Evolutionary conservation across 2,888 invertebrate genomes (phyloP).

Genomic region (Acanthoscelides obtectus): DNA sequence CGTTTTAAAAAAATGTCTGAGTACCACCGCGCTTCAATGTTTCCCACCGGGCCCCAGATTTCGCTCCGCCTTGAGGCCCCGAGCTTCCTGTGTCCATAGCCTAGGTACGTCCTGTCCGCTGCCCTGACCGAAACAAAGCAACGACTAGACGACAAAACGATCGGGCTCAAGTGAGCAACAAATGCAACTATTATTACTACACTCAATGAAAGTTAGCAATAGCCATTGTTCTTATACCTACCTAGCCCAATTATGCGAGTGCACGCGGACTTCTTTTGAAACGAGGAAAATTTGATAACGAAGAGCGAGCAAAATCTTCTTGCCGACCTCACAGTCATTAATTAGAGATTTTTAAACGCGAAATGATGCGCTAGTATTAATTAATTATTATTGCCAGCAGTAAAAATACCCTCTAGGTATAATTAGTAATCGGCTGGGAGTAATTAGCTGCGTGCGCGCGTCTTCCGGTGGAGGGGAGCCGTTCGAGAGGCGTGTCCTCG

Average conservation of each 20-base stretch:
- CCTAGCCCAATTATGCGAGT: conserved; percentile 13
- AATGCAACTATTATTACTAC: too few relatives aligned
- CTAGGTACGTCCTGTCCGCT: too few relatives aligned
- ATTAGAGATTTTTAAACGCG: conserved; percentile 46
- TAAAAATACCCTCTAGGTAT: conserved; percentile 49
- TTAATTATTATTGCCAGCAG: conserved; percentile 48
- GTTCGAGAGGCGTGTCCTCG: conserved; percentile 22
- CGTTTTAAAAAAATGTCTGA: too few relatives aligned
- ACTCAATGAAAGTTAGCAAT: background rate
- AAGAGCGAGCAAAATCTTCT: background rate
- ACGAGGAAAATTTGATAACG: background rate
- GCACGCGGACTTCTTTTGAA: background rate
- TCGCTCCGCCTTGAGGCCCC: too few relatives aligned
- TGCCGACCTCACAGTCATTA: conserved; percentile 30
- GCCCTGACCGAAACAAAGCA: too few relatives aligned
- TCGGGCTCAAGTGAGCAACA: too few relatives aligned
- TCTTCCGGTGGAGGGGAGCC: conserved; percentile 16
- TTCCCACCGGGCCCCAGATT: too few relatives aligned
- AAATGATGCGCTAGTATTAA: conserved; percentile 48
- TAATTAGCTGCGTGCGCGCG: conserved; percentile 39
- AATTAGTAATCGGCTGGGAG: conserved; percentile 46
- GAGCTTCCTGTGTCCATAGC: too few relatives aligned
- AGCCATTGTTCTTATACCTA: conserved; percentile 15
- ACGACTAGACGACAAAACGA: too few relatives aligned
- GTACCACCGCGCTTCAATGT: too few relatives aligned